Base-by-base conservation (phyloP, 2,888 invertebrate genomes). In the Selenia dentaria region DNA sequence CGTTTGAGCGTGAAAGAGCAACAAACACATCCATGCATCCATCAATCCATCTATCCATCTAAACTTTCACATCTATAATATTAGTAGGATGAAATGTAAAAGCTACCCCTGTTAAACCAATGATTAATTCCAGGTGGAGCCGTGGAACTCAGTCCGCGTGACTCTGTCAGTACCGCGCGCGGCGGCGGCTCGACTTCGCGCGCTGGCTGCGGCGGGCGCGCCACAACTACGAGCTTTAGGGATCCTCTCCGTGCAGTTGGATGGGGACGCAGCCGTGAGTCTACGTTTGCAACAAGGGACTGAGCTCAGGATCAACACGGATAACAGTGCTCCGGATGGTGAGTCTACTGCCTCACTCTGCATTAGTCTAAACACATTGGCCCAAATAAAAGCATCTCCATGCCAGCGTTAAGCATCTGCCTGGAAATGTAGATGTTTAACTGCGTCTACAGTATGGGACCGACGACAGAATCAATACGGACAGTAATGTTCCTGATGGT, bases 101-200 rank as follows among this genome's bases (percentile, higher is more conserved):
- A n/a, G n/a, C n/a, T n/a, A n/a, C n/a, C n/a, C n/a, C n/a, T n/a
- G n/a, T n/a, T n/a, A n/a, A n/a, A n/a, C n/a, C n/a, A n/a, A n/a
- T n/a, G n/a, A n/a, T n/a, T n/a, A 45, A 39, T 51, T 39, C 31
- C 67, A 92, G 92, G 92, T 98, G 92, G 98, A 98, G 94, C 98
- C 98, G 93, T 99, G 98, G 98, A 98, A 98, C 92, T 97, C 98
- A 70, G 98, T 99, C 71, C 95, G 97, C 89, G 98, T 99, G 85
- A 98, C 98, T 91, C 95, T 99, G 93, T 97, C 97, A 81, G 97
- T 99, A 92, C 98, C 98, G 74, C 95, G 96, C 82, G 98, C 98
- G 91, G 98, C 98, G 76, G 98, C 98, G 76, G 92, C 95, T 71
- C 94, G 97, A 64, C 92, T 99, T 74, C 94, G 97, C 68, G 96